phyloP scores from a whole-genome alignment of 2,888 invertebrate species.

The Bruchidius siliquastri region DNA sequence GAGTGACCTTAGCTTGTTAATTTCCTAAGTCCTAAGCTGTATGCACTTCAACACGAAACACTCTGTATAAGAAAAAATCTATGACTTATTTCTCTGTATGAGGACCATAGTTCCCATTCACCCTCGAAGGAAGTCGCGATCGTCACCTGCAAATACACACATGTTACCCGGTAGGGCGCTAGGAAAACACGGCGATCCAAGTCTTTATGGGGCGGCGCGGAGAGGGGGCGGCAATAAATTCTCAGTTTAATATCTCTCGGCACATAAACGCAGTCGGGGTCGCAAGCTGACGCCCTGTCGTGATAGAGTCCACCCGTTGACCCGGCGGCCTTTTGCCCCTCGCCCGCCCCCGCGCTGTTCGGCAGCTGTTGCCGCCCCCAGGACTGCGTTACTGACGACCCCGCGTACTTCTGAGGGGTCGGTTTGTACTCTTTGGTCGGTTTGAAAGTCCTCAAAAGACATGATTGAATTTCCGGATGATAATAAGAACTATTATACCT shows the following conservation, averaged over 20 bases:
- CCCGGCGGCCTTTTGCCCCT: conserved; percentile 27
- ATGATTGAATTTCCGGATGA: too few species aligned
- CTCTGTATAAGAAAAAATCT: too few species aligned
- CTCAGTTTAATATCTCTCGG: conserved; percentile 46
- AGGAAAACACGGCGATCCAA: background rate
- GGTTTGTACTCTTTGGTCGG: background rate
- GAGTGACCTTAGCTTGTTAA: too few species aligned
- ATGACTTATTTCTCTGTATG: background rate
- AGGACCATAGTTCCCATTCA: background rate
- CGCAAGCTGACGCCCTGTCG: conserved; percentile 47
- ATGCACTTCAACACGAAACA: too few species aligned
- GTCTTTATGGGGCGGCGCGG: background rate
- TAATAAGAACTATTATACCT: too few species aligned
- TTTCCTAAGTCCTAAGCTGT: too few species aligned
- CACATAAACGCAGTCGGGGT: conserved; percentile 43
- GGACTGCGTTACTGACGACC: conserved; percentile 17
- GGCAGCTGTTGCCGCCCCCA: conserved; percentile 39
- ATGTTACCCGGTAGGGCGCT: background rate
- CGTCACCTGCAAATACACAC: background rate
- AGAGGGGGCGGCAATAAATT: conserved; percentile 43
- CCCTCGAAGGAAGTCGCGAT: background rate
- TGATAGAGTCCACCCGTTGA: conserved; percentile 43
- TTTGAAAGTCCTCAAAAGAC: too few species aligned
- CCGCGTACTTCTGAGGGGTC: background rate
- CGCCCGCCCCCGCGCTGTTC: conserved; percentile 11